phyloP scores from a whole-genome alignment of 2,113 vertebrate species.

The Syngnathus typhle region DNA sequence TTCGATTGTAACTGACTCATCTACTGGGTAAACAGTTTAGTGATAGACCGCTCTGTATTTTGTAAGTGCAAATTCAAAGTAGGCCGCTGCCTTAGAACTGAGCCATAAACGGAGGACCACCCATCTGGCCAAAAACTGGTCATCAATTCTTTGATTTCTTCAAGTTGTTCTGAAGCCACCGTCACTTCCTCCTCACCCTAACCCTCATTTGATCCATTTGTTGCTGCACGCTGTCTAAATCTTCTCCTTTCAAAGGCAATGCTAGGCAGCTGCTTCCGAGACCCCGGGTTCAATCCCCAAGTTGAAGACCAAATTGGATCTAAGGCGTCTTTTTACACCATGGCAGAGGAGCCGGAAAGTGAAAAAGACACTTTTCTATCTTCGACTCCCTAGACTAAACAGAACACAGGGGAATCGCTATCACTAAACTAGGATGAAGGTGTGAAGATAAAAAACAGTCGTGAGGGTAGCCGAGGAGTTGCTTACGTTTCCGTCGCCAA shows the following conservation, averaged over 20 bases:
- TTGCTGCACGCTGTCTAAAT: conserved; percentile 48
- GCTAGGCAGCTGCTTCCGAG: conserved; percentile 7
- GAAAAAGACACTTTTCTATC: conserved; percentile 9
- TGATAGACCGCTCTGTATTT: not conserved
- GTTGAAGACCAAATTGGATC: conserved; percentile 16
- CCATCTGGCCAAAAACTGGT: not conserved
- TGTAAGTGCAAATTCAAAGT: no score
- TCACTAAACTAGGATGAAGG: conserved; percentile 16
- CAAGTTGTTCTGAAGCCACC: conserved; percentile 7
- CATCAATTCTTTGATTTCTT: not conserved
- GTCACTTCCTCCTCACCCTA: conserved; percentile 1
- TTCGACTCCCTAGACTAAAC: conserved; percentile 10
- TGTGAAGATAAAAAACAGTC: not conserved
- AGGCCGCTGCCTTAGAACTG: not conserved
- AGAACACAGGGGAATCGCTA: conserved; percentile 13
- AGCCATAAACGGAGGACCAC: not conserved
- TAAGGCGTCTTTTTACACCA: conserved; percentile 22
- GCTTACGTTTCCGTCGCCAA: conserved; percentile 28
- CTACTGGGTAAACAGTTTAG: not conserved
- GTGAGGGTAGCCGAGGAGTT: conserved; percentile 20
- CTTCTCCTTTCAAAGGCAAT: conserved; percentile 38
- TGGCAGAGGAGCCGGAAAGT: conserved; percentile 13
- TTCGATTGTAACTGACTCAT: not conserved
- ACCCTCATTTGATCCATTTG: conserved; percentile 49
- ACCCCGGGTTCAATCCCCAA: conserved; percentile 3